Evolutionary conservation across 2,888 invertebrate species (phyloP).

Genomic region (Lumbricus terrestris): DNA sequence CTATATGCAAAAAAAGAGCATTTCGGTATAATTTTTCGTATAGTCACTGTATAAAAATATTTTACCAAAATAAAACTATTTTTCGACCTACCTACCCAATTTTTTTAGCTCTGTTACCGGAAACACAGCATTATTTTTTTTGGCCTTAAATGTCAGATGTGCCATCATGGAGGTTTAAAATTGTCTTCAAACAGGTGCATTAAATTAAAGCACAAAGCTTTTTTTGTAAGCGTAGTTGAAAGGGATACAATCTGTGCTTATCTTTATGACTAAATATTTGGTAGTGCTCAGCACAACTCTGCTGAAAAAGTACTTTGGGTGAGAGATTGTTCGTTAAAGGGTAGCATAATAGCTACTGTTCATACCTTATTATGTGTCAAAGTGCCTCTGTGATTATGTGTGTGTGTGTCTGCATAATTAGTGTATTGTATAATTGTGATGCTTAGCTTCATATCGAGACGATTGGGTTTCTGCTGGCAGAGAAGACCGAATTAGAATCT

Average conservation of each 20-base stretch:
- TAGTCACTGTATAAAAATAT: too few species aligned
- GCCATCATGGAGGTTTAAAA: not conserved
- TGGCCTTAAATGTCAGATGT: not conserved
- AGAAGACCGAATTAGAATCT: constrained; percentile 3
- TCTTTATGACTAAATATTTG: too few species aligned
- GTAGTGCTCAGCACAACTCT: too few species aligned
- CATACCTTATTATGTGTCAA: not conserved
- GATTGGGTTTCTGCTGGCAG: not conserved
- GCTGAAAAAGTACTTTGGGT: not conserved
- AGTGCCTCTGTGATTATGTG: not conserved
- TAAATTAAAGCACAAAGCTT: not conserved
- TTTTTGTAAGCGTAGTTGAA: not conserved
- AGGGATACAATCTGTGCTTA: not conserved
- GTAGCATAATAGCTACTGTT: not conserved
- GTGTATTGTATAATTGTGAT: too few species aligned
- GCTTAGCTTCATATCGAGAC: not conserved
- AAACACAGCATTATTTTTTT: too few species aligned
- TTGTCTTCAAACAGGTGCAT: not conserved
- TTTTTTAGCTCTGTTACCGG: too few species aligned
- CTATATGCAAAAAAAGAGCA: too few species aligned
- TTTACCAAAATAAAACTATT: too few species aligned
- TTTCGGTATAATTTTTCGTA: too few species aligned
- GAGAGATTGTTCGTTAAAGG: not conserved
- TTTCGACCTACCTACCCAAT: too few species aligned
- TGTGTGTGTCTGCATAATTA: too few species aligned